Percentiles rank a stretch among this genome's conserved stretches.
These are phyloP conservation scores for Pantherophis guttatus DNA, from an alignment of 2,113 vertebrate genomes.

Conservation along the genomic window DNA sequence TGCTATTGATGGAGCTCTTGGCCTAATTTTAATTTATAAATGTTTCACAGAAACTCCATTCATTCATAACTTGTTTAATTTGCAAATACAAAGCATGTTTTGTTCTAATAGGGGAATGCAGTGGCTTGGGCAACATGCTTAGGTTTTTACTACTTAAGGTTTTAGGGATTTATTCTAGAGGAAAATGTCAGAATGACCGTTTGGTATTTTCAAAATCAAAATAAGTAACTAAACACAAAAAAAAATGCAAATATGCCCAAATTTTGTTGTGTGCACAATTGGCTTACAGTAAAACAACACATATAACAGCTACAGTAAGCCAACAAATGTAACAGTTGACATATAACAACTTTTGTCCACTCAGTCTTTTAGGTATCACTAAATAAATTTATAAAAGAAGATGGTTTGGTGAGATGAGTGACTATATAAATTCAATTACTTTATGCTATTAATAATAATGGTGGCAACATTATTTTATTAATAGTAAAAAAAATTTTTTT, in stretches of 20 bases:
- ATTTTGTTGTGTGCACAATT: constrained; percentile 6
- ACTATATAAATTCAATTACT: neutral
- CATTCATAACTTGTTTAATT: neutral
- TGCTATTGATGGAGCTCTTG: neutral
- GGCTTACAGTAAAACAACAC: constrained; percentile 14
- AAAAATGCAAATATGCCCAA: constrained; percentile 20
- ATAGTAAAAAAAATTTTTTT: neutral
- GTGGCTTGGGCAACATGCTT: neutral
- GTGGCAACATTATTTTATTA: neutral
- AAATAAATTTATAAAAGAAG: constrained; percentile 38
- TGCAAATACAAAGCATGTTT: neutral
- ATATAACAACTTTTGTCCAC: neutral
- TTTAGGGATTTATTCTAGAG: neutral
- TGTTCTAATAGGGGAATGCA: neutral
- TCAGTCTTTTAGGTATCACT: neutral
- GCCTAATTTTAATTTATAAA: neutral
- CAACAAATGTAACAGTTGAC: neutral
- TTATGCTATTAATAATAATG: neutral
- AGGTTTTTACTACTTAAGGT: neutral
- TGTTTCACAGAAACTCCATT: neutral
- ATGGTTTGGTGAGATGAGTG: constrained; percentile 15
- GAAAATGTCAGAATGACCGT: neutral
- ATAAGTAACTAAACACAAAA: constrained; percentile 7
- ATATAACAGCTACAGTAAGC: neutral
- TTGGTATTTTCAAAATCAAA: neutral